These are phyloP conservation scores for Cantharis nigra DNA, from an alignment of 2,888 invertebrate species.

Conservation along the genomic window DNA sequence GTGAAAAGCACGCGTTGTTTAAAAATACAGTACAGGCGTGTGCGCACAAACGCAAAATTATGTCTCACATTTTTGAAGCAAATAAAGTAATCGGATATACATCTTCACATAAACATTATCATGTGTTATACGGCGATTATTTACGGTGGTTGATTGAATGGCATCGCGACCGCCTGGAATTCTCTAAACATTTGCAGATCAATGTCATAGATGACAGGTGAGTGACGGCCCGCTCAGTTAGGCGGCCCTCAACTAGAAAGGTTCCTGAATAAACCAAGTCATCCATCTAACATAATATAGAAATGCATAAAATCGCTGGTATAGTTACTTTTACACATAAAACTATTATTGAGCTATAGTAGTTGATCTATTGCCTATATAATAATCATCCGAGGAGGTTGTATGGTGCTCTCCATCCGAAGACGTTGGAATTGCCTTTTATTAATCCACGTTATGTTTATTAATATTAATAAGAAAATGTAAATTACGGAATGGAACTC, in stretches of 20 bases:
- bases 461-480: background rate
- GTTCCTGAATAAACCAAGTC: slow-evolving; percentile 28
- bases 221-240: slow-evolving; percentile 38
- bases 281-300: slow-evolving; percentile 2
- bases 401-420: background rate
- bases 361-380: background rate
- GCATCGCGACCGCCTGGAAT: slow-evolving; percentile 38
- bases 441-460: background rate
- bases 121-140: slow-evolving; percentile 35
- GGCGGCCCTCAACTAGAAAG: slow-evolving; percentile 37
- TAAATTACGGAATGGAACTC: background rate
- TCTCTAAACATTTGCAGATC: slow-evolving; percentile 44
- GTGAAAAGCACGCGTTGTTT: slow-evolving; percentile 11
- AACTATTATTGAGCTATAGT: background rate
- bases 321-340: background rate
- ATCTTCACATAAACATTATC: slow-evolving; percentile 29
- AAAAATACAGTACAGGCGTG: slow-evolving; percentile 10
- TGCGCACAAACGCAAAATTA: slow-evolving; percentile 19
- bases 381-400: no score
- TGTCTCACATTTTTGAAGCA: slow-evolving; percentile 15
- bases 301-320: background rate
- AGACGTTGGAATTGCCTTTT: background rate
- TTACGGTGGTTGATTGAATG: slow-evolving; percentile 37
- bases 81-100: slow-evolving; percentile 29
- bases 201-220: slow-evolving; percentile 42